Evolutionary conservation across 2,797 vertebrate genomes (phyloP).

Genomic region (Phoxinus dragarum): DNA sequence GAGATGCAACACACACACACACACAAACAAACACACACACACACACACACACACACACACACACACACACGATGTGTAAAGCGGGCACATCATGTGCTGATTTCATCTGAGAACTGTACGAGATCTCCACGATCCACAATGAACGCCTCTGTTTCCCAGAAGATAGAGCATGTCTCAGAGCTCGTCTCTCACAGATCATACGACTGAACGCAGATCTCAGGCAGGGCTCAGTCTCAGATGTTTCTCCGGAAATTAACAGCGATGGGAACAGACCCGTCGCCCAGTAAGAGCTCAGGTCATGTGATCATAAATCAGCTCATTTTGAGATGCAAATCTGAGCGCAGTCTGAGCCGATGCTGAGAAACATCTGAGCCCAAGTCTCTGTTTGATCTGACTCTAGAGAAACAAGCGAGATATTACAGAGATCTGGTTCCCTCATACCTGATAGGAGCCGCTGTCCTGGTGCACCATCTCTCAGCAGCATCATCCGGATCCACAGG

Average conservation of each 20-base stretch:
- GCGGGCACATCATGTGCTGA: background rate
- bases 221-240: background rate
- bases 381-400: background rate
- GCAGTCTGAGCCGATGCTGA: background rate
- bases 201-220: background rate
- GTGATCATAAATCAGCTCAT: background rate
- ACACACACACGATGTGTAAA: background rate
- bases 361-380: background rate
- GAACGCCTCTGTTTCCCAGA: background rate
- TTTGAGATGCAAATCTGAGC: background rate
- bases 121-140: background rate
- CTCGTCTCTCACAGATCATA: background rate
- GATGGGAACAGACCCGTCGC: background rate
- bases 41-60: constrained; percentile 6
- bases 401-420: background rate
- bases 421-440: constrained; percentile 61
- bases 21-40: background rate
- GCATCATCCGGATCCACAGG: constrained; percentile 82
- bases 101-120: background rate
- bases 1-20: background rate
- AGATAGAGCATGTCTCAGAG: too few species aligned
- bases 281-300: background rate
- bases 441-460: constrained; percentile 95
- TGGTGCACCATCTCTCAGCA: constrained; percentile 94
- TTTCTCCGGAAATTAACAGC: background rate